A percentile compares a stretch with the other conserved stretches of the same genome.
These are phyloP conservation scores for Caenorhabditis doughertyi DNA, from an alignment of 2,888 invertebrate species.

Conservation along the genomic window DNA sequence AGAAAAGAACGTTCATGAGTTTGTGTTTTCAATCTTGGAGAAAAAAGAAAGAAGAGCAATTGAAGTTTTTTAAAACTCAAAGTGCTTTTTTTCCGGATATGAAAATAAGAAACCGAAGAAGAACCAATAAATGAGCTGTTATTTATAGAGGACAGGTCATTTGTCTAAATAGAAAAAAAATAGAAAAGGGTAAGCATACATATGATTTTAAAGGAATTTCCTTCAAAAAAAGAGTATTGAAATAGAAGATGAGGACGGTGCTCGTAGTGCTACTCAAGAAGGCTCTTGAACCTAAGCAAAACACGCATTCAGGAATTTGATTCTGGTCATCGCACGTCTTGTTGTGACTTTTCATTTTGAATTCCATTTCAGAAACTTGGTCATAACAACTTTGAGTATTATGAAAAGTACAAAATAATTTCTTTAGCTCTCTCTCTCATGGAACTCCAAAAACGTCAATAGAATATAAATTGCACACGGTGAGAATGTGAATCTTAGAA, in stretches of 20 bases:
- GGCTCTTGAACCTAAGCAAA: slow-evolving; percentile 36
- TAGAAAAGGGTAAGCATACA: slow-evolving; percentile 41
- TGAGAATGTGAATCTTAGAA: slow-evolving; percentile 15
- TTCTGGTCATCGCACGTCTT: slow-evolving; percentile 32
- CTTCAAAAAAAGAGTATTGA: slow-evolving; percentile 1
- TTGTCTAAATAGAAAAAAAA: not conserved
- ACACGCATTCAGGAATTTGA: slow-evolving; percentile 20
- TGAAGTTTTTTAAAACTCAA: not conserved
- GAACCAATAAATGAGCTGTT: slow-evolving; percentile 33
- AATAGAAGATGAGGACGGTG: slow-evolving; percentile 36
- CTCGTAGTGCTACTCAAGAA: slow-evolving; percentile 42
- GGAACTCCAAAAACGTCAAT: not conserved
- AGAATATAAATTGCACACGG: slow-evolving; percentile 2
- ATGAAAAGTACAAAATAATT: slow-evolving; percentile 15
- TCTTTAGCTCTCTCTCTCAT: not conserved
- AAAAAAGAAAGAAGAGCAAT: not conserved
- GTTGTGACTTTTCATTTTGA: slow-evolving; percentile 17
- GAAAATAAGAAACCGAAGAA: not conserved
- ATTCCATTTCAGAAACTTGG: not conserved
- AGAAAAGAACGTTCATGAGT: slow-evolving; percentile 12
- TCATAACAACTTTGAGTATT: not conserved
- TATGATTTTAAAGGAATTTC: slow-evolving; percentile 32
- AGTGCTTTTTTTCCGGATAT: not conserved
- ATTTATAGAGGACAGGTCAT: slow-evolving; percentile 24
- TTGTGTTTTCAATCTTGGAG: not conserved